Percentiles rank a stretch among this genome's conserved stretches.
Evolutionary conservation across 2,797 vertebrate species (phyloP).

Genomic region (Aplochiton taeniatus): DNA sequence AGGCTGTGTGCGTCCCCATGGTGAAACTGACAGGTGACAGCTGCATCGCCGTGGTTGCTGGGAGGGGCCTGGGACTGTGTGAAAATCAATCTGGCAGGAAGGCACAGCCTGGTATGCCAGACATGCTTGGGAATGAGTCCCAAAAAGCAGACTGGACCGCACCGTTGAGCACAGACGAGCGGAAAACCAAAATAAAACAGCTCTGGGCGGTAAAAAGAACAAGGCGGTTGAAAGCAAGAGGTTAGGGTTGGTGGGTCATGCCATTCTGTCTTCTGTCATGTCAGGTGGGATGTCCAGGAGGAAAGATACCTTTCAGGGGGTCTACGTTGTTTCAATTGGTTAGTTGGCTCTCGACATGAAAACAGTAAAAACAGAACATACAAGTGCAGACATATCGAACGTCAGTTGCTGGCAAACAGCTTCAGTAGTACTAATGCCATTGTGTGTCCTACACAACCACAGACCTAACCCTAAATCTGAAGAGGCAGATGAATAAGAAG

Average conservation of each 20-base stretch:
- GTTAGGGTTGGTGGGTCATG: not conserved
- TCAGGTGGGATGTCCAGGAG: not conserved
- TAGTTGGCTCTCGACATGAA: no score
- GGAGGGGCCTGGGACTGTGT: conserved; percentile 64
- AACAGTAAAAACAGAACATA: no score
- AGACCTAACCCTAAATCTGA: not conserved
- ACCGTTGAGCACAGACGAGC: conserved; percentile 16
- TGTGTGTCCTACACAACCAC: not conserved
- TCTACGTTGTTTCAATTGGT: no score
- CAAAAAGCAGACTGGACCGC: conserved; percentile 28
- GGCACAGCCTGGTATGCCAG: conserved; percentile 54
- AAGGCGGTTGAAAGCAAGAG: not conserved
- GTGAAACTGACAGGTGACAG: conserved; percentile 78
- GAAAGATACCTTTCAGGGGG: no score
- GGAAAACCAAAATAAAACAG: conserved; percentile 36
- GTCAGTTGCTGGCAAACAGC: not conserved
- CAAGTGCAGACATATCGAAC: no score
- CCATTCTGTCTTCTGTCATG: not conserved
- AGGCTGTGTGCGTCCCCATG: conserved; percentile 55
- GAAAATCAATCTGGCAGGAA: conserved; percentile 72
- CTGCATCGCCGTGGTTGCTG: conserved; percentile 69
- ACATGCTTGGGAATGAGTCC: conserved; percentile 48
- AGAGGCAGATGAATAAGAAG: conserved; percentile 49
- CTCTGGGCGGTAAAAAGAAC: not conserved
- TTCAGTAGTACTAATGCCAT: not conserved